Evolutionary conservation across 2,888 invertebrate genomes (phyloP).

Genomic region (Ochropleura plecta): DNA sequence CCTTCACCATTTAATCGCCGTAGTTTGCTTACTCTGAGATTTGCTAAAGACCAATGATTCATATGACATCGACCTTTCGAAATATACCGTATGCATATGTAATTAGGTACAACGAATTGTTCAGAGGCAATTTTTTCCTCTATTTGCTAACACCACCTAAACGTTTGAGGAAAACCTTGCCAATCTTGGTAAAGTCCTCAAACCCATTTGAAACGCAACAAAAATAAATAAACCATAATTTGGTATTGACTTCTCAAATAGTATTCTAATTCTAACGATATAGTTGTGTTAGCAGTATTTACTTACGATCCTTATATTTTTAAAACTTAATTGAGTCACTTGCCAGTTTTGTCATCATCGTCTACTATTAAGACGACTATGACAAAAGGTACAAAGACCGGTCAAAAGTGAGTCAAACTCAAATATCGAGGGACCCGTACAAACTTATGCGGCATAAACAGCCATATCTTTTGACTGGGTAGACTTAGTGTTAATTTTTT

Average conservation of each 20-base stretch:
- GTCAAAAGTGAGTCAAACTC: no score
- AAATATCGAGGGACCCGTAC: no score
- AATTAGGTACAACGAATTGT: conserved; percentile 19
- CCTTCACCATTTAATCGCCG: not conserved
- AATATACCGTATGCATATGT: conserved; percentile 12
- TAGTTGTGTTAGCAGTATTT: not conserved
- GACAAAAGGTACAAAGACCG: not conserved
- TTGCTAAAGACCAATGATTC: not conserved
- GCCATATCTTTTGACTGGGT: no score
- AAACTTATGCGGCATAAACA: no score
- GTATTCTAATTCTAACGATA: conserved; percentile 10
- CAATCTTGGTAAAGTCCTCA: conserved; percentile 32
- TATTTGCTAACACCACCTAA: conserved; percentile 34
- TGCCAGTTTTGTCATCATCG: no score
- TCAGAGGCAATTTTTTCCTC: conserved; percentile 43
- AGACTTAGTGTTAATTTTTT: no score
- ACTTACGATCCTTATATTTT: not conserved
- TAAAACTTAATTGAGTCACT: not conserved
- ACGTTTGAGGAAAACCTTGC: conserved; percentile 41
- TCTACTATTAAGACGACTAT: not conserved
- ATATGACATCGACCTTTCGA: not conserved
- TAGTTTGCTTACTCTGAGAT: not conserved
- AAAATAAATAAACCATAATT: conserved; percentile 10
- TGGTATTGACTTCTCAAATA: conserved; percentile 23
- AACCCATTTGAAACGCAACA: conserved; percentile 21